Percentiles rank a stretch among this genome's conserved stretches.
Evolutionary conservation across 2,113 vertebrate species (phyloP).

Genomic region (Pangasianodon hypophthalmus): DNA sequence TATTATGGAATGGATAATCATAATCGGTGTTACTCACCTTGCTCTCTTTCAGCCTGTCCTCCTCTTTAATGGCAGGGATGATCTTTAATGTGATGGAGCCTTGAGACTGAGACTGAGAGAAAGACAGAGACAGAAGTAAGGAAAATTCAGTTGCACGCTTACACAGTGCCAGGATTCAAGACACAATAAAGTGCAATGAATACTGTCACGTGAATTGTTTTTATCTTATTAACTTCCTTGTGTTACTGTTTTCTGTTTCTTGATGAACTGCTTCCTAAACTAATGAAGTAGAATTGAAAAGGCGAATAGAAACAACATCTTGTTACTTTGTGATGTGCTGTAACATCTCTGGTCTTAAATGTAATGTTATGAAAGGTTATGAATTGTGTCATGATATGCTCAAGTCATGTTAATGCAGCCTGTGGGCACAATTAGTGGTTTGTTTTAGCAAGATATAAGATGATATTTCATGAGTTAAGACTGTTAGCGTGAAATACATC

Average conservation of each 20-base stretch:
- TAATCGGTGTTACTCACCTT: constrained; percentile 74
- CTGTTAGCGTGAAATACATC: background rate
- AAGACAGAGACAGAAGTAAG: background rate
- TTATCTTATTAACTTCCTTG: background rate
- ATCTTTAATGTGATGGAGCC: constrained; percentile 96
- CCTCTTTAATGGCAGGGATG: constrained; percentile 91
- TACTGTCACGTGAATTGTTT: background rate
- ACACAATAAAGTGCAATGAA: background rate
- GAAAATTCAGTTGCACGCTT: background rate
- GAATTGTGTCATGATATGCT: background rate
- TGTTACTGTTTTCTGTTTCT: background rate
- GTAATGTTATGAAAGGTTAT: background rate
- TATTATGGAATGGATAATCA: background rate
- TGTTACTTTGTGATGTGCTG: background rate
- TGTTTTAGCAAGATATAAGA: background rate
- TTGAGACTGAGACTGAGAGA: constrained; percentile 87
- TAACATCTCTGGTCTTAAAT: too few species aligned
- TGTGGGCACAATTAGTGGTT: background rate
- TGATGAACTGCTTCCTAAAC: background rate
- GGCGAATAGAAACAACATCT: background rate
- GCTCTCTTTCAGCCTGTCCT: constrained; percentile 87
- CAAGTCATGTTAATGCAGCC: background rate
- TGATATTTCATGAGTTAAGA: background rate
- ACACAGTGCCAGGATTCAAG: background rate
- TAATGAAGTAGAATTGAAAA: background rate